phyloP scores from a whole-genome alignment of 1,140 invertebrate genomes.

The Gyrodactylus bullatarudis region DNA sequence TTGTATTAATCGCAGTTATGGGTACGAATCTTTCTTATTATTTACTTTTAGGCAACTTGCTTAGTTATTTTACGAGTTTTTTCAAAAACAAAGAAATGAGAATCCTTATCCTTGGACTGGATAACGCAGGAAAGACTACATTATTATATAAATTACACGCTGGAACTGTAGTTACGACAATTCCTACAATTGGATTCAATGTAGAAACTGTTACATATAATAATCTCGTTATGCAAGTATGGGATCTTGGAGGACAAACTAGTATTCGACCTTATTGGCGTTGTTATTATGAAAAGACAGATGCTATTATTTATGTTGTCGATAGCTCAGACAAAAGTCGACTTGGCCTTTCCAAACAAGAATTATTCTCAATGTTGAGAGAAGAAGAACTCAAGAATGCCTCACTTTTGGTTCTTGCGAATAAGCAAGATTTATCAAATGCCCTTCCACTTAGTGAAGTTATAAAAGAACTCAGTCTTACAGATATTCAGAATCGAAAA shows the following conservation, averaged over 20 bases:
- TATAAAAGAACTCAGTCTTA: slow-evolving; percentile 66
- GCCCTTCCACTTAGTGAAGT: slow-evolving; percentile 80
- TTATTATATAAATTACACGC: slow-evolving; percentile 90
- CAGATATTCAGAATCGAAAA: slow-evolving; percentile 67
- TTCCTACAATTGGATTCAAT: slow-evolving; percentile 96
- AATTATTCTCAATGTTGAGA: slow-evolving; percentile 75
- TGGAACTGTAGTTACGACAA: slow-evolving; percentile 95
- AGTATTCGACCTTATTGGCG: slow-evolving; percentile 88
- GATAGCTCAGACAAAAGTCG: slow-evolving; percentile 89
- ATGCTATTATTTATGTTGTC: slow-evolving; percentile 97
- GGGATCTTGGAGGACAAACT: slow-evolving; percentile 91
- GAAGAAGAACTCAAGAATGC: slow-evolving; percentile 31
- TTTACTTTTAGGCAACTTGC: slow-evolving; percentile 18
- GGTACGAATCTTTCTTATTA: neutral
- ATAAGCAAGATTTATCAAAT: slow-evolving; percentile 93
- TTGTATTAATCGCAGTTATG: neutral
- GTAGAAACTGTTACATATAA: slow-evolving; percentile 87
- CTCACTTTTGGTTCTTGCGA: slow-evolving; percentile 40
- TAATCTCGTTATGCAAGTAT: slow-evolving; percentile 93
- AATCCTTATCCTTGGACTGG: slow-evolving; percentile 78
- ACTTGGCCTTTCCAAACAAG: slow-evolving; percentile 93
- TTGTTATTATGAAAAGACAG: slow-evolving; percentile 97
- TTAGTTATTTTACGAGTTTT: slow-evolving; percentile 68
- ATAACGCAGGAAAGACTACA: slow-evolving; percentile 66
- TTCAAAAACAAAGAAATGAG: slow-evolving; percentile 74